Evolutionary conservation across 2,113 vertebrate species (phyloP).

Genomic region (Antigone vipio): DNA sequence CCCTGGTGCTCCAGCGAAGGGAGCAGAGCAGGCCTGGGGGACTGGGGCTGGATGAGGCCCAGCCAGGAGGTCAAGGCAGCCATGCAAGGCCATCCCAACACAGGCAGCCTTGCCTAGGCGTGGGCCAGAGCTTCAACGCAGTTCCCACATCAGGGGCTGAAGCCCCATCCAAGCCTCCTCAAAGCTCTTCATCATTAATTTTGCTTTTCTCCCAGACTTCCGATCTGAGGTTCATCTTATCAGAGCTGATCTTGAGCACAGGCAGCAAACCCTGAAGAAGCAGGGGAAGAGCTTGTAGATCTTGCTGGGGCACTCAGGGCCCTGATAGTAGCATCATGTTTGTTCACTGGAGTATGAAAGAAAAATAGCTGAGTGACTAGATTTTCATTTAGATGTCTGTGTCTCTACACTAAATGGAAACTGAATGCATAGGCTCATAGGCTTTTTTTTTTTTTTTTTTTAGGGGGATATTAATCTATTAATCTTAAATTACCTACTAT

Average conservation of each 20-base stretch:
- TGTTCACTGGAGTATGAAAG: background rate
- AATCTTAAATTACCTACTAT: background rate
- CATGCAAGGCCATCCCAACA: background rate
- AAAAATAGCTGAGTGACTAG: constrained; percentile 18
- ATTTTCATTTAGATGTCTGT: constrained; percentile 66
- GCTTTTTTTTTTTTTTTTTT: background rate
- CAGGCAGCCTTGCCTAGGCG: background rate
- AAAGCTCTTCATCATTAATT: background rate
- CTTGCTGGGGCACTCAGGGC: background rate
- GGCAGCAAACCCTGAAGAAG: background rate
- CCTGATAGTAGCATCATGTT: background rate
- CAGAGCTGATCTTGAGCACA: background rate
- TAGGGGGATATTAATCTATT: no score
- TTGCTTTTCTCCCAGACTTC: background rate
- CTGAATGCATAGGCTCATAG: background rate
- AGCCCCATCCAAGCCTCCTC: background rate
- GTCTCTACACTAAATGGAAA: background rate
- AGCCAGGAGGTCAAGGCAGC: background rate
- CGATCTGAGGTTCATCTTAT: background rate
- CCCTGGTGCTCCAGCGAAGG: background rate
- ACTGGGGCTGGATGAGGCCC: background rate
- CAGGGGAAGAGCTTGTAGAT: background rate
- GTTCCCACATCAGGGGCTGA: background rate
- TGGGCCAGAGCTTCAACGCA: background rate
- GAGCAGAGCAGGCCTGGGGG: background rate